Conservation (phyloP, 2,888 invertebrate species). For the Caenorhabditis parvicauda region DNA sequence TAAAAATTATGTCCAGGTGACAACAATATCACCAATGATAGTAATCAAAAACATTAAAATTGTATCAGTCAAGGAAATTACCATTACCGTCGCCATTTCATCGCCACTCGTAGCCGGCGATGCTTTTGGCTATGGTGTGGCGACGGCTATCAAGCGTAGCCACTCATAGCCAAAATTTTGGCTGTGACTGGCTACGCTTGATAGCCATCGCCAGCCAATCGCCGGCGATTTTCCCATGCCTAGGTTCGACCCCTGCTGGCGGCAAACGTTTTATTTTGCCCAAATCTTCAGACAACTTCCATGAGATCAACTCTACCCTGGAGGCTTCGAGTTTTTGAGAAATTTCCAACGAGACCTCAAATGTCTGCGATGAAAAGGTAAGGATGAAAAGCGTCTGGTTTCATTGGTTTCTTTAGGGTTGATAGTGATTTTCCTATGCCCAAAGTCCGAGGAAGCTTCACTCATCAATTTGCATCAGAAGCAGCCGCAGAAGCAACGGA, state of each 20-base stretch:
- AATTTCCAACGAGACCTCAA: conserved; percentile 93
- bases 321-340: conserved; percentile 87
- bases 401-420: conserved; percentile 33
- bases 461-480: conserved; percentile 92
- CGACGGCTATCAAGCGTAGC: too few relatives aligned
- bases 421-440: conserved; percentile 73
- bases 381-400: background rate
- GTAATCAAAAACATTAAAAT: too few relatives aligned
- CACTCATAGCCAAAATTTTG: too few relatives aligned
- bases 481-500: conserved; percentile 22
- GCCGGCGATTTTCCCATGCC: too few relatives aligned
- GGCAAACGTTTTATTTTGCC: background rate
- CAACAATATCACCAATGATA: too few relatives aligned
- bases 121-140: too few relatives aligned
- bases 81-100: too few relatives aligned
- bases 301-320: conserved; percentile 93
- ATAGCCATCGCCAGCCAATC: too few relatives aligned
- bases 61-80: too few relatives aligned
- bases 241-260: background rate
- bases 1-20: too few relatives aligned
- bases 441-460: conserved; percentile 90
- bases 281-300: conserved; percentile 74
- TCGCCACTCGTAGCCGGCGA: too few relatives aligned
- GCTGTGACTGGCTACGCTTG: too few relatives aligned
- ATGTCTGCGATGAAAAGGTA: conserved; percentile 79